These are phyloP conservation scores for Schizopygopsis malacanthus DNA, from an alignment of 2,797 vertebrate species.

Conservation along the genomic window DNA sequence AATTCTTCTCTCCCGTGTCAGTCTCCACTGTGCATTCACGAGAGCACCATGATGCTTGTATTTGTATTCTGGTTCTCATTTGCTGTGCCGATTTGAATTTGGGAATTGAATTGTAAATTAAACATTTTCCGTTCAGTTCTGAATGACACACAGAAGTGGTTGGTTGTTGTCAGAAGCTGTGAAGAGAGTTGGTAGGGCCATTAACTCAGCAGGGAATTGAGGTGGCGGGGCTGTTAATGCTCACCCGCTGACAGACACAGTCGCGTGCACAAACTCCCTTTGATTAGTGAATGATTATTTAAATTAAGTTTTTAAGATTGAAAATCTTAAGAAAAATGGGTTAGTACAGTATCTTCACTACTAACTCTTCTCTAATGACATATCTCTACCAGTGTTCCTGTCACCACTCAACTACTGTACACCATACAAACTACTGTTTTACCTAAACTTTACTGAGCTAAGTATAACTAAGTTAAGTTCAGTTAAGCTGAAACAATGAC, in stretches of 20 bases:
- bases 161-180: slow-evolving; percentile 18
- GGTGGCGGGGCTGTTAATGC: slow-evolving; percentile 35
- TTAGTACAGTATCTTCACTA: neutral
- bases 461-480: neutral
- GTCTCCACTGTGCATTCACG: neutral
- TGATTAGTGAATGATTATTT: slow-evolving; percentile 34
- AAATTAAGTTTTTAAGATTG: neutral
- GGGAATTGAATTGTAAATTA: neutral
- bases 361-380: neutral
- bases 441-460: neutral
- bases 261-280: slow-evolving; percentile 5
- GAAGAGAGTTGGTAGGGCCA: slow-evolving; percentile 4
- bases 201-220: slow-evolving; percentile 44
- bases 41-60: neutral
- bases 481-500: neutral
- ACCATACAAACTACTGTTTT: neutral
- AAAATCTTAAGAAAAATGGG: slow-evolving; percentile 2
- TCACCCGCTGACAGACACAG: slow-evolving; percentile 42
- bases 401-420: too few relatives aligned
- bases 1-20: neutral
- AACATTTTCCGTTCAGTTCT: neutral
- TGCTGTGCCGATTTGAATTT: neutral
- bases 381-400: neutral
- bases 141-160: neutral
- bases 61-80: slow-evolving; percentile 6